Base-by-base conservation (phyloP, 1,140 invertebrate genomes). In the Diorhabda carinulata region DNA sequence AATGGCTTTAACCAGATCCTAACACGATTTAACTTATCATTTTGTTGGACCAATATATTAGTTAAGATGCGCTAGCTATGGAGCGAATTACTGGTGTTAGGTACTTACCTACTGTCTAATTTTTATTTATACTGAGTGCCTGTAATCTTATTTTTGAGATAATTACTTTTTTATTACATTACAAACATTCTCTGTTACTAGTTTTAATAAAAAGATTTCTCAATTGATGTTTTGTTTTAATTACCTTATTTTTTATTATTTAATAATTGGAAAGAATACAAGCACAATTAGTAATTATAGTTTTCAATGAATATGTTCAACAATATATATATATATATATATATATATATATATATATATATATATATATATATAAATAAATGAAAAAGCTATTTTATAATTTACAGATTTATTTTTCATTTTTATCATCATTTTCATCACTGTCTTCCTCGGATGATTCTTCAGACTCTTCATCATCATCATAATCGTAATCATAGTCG, bases 401-500 rank as follows among this genome's bases (percentile, higher is more conserved):
- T 56, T 64, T 82, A 0, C 83, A 81, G 2, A 83, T 80, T 5
- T 83, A 80, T 1, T 82, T 78, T 43, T 79, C 76, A n/a, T 83
- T 82, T 42, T 84, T 82, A 57, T 84, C 83, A 9, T 82, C 82
- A 40, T 82, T 82, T 2, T 76, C 74, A 61, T 81, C 78, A 7
- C 78, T 80, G 5, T 74, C 81, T 1, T 84, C 83, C 0, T 83
- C 81, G 2, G 83, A 81, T 4, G 83, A 81, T 4, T 82, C 81
- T 3, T 82, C 78, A 59, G 78, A 76, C 7, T 83, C 81, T 10
- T 83, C 82, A 56, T 83, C 82, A 40, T 82, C 82, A 40, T 82
- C 82, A 3, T 83, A 83, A 5, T 87, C 85, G n/a, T 84, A 82
- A 6, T 84, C 83, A 2, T 85, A 81, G 44, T 84, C 82, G 42